Conservation (phyloP, 2,797 vertebrate species). For the Serranus cabrilla region DNA sequence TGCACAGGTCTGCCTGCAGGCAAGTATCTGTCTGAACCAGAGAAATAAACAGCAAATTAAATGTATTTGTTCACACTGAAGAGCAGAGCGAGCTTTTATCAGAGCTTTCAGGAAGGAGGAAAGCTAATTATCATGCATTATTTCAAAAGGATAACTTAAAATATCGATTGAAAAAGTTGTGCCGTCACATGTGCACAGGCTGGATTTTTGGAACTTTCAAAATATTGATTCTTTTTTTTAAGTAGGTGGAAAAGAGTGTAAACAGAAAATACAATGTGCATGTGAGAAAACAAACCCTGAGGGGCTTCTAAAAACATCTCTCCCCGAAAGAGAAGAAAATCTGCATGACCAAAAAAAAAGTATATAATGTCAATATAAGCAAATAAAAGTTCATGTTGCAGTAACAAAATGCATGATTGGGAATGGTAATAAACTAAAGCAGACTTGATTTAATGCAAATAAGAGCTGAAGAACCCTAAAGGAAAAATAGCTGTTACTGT, state of each 20-base stretch:
- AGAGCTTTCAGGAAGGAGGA: background rate
- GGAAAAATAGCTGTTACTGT: background rate
- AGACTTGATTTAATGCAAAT: background rate
- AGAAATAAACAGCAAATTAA: slow-evolving; percentile 41
- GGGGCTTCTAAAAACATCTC: slow-evolving; percentile 18
- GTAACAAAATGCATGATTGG: slow-evolving; percentile 16
- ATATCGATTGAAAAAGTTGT: background rate
- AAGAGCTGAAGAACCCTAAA: slow-evolving; percentile 1
- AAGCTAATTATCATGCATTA: background rate
- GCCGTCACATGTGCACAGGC: background rate
- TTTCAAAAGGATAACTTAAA: background rate
- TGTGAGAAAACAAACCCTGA: slow-evolving; percentile 14
- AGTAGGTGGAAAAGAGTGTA: background rate
- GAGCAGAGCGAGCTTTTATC: slow-evolving; percentile 20
- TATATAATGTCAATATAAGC: background rate
- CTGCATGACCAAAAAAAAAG: slow-evolving; percentile 17
- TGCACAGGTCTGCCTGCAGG: slow-evolving; percentile 56
- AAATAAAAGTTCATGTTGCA: slow-evolving; percentile 1
- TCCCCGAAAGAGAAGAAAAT: slow-evolving; percentile 6
- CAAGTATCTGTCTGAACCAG: slow-evolving; percentile 25
- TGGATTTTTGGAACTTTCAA: slow-evolving; percentile 6
- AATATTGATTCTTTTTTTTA: background rate
- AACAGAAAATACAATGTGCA: slow-evolving; percentile 7
- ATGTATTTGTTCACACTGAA: slow-evolving; percentile 12
- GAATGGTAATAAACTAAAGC: background rate